phyloP scores from a whole-genome alignment of 2,888 invertebrate genomes.

The Sycophila texana region DNA sequence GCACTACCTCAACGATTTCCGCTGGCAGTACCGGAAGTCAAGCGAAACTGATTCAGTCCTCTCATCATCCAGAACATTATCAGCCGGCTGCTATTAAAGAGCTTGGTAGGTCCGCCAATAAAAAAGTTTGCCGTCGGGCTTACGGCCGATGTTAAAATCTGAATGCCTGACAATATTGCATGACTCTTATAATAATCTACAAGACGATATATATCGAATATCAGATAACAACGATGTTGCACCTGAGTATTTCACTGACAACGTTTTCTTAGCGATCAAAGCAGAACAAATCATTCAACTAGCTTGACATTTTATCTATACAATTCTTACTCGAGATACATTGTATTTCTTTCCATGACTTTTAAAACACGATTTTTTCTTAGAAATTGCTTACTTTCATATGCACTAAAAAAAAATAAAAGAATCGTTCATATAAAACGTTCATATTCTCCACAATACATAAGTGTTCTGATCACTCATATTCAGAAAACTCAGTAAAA shows the following conservation, averaged over 20 bases:
- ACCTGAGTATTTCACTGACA: background rate
- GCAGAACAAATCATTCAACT: background rate
- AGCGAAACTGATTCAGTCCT: conserved; percentile 94
- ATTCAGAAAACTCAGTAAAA: conserved; percentile 9
- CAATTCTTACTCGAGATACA: too few species aligned
- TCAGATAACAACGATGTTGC: too few species aligned
- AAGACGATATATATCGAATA: too few species aligned
- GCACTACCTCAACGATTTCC: conserved; percentile 95
- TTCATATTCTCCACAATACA: background rate
- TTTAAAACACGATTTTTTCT: too few species aligned
- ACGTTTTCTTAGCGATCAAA: background rate
- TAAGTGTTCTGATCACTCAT: conserved; percentile 5
- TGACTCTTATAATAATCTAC: too few species aligned
- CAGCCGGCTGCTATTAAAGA: conserved; percentile 92
- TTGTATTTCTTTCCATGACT: too few species aligned
- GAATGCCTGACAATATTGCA: background rate
- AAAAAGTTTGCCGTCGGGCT: background rate
- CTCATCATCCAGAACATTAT: conserved; percentile 94
- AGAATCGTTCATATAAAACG: too few species aligned
- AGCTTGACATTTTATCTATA: conserved; percentile 3
- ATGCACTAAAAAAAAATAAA: too few species aligned
- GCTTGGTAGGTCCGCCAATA: conserved; percentile 83
- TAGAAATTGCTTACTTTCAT: too few species aligned
- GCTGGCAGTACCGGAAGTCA: conserved; percentile 96
- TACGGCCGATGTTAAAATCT: background rate